Evolutionary conservation across 2,888 invertebrate genomes (phyloP).

Genomic region (Nemotelus nigrinus): DNA sequence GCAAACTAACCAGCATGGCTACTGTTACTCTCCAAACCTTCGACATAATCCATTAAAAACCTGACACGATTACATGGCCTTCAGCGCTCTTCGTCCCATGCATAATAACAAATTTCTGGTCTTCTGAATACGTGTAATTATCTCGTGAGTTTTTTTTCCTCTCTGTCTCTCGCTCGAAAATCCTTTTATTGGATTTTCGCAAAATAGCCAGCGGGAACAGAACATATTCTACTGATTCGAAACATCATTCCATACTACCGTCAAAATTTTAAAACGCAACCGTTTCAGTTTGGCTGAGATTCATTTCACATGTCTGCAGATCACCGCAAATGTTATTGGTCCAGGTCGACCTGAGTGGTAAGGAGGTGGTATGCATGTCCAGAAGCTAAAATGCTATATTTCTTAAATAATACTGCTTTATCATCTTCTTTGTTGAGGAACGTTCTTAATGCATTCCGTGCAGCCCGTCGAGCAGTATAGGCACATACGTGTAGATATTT

Average conservation of each 20-base stretch:
- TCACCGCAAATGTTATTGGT: too few species aligned
- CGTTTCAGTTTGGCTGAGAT: neutral
- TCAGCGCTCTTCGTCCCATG: too few species aligned
- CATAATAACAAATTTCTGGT: too few species aligned
- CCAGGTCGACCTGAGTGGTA: constrained; percentile 7
- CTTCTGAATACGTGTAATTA: constrained; percentile 6
- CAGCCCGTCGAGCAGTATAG: too few species aligned
- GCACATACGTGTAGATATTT: too few species aligned
- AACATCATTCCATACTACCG: constrained; percentile 27
- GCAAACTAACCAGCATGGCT: too few species aligned
- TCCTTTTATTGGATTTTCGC: neutral
- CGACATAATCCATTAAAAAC: too few species aligned
- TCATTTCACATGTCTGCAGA: neutral
- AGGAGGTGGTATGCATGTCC: neutral
- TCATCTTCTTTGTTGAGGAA: constrained; percentile 33
- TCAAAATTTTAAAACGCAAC: constrained; percentile 15
- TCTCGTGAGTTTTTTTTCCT: too few species aligned
- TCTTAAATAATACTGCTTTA: constrained; percentile 38
- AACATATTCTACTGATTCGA: neutral
- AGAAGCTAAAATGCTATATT: constrained; percentile 32
- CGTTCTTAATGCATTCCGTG: constrained; percentile 2
- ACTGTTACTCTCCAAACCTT: too few species aligned
- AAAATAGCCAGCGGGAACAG: neutral
- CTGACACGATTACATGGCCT: too few species aligned
- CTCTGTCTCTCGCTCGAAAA: too few species aligned